Evolutionary conservation across 64 coral and sea anemone genomes (phyloP), one percentile per base, ranked within the genome.

Genomic region (Actinia tenebrosa): DNA sequence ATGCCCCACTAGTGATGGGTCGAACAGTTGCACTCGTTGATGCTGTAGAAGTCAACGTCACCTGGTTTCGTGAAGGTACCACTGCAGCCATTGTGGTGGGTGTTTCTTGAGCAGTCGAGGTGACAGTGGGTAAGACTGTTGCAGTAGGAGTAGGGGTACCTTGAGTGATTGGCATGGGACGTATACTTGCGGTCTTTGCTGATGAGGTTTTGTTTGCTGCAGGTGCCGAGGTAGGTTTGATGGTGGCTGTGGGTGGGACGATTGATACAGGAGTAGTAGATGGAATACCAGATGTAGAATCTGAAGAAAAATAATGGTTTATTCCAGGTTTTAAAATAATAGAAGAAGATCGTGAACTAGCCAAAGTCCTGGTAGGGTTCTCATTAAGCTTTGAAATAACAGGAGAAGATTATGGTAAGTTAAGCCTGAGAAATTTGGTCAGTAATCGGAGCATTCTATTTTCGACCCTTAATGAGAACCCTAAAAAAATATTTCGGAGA

Each of bases 201-300:
- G 89, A 85, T 17, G 92, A 75, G 56, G 93, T 79, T 89, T 95
- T 95, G 54, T 91, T 86, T 19, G 80, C 10, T 23, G 88, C 85
- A n/a, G 96, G 93, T 3, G 97, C 92, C 2, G 97, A 85, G 10
- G 97, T 99, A 18, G 97, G 97, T 93, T 99, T 99, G 46, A 99
- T 92, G 10, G 97, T 88, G 22, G 97, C 97, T 44, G 97, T 99
- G 47, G 93, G 97, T 47, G 97, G 93, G 9, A 88, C 93, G 25
- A 89, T 71, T 55, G 82, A 91, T 18, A 90, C 88, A 53, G 88
- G 88, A 10, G 77, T 77, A 53, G 89, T 54, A 30, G 87, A 87
- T 75, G 69, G 69, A 82, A 89, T 87, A 44, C 81, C 84, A 87
- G 55, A 17, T 18, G 84, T 52, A 43, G 75, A 47, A 80, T 60